Evolutionary conservation across 2,888 invertebrate genomes (phyloP), one percentile per base, ranked within the genome.

Genomic region (Ischnus inquisitorius): DNA sequence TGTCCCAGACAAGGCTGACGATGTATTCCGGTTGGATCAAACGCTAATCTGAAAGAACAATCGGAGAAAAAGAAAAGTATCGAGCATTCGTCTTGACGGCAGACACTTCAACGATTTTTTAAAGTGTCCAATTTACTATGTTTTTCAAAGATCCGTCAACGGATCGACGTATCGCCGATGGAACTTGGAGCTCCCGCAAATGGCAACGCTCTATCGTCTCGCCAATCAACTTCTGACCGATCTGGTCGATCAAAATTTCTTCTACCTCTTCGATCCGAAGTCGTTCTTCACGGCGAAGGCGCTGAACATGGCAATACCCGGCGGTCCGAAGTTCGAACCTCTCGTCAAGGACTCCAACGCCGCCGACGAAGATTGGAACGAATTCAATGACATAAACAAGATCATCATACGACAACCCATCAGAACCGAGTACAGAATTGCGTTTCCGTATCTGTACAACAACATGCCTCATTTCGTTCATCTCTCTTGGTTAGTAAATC

Each of bases 261-360:
- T 99, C 94, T 99, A 99, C 93, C 95, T 99, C 2, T 99, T 99
- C 94, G 99, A 99, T 94, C 97, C 99, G 16, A 99, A 99, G 94
- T 99, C 99, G 91, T 99, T 99, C 94, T 99, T 99, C 94, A 99
- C 99, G 1, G 99, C 99, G 0, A 99, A 99, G 94, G 99, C 99
- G 3, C 94, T 99, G 76, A 99, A 99, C 93, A 98, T 99, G 97
- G 99, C 99, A 0, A 99, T 99, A 90, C 99, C 99, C 10, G 99
- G 99, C 76, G 99, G 99, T 0, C 99, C 99, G 0, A 99, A 99
- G 94, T 99, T 99, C 94, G 99, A 99, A 93, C 99, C 99, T 0
- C 94, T 99, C 4, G 98, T 99, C 19, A 99, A 99, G 92, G 99
- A 99, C 94, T 97, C 98, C 90, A 98, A 98, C 91, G 97, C 98